Evolutionary conservation across 2,113 vertebrate genomes (phyloP).

Genomic region (Aegotheles bennettii): DNA sequence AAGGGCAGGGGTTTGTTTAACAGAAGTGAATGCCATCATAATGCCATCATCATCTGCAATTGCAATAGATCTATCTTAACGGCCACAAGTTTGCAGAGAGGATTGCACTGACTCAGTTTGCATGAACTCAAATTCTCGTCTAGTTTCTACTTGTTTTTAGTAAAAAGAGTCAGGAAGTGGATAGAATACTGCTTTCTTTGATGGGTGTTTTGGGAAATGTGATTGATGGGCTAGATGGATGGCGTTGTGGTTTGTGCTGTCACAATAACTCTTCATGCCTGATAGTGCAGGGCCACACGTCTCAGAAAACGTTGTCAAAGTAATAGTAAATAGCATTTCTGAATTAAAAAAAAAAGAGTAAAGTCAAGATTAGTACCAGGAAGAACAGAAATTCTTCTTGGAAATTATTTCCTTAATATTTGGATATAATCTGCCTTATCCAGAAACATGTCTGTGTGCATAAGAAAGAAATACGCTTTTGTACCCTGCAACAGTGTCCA

Average conservation of each 20-base stretch:
- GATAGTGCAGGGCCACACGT: neutral
- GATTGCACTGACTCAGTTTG: neutral
- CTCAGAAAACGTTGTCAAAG: neutral
- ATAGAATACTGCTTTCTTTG: neutral
- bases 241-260: neutral
- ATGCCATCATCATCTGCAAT: neutral
- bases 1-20: fast-evolving
- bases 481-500: neutral
- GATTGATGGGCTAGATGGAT: neutral
- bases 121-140: neutral
- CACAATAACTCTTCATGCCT: neutral
- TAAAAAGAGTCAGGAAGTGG: neutral
- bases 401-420: conserved; percentile 6
- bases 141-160: neutral
- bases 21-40: neutral
- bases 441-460: neutral
- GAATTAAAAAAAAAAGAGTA: neutral
- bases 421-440: neutral
- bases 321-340: neutral
- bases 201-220: neutral
- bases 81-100: neutral
- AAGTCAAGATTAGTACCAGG: neutral
- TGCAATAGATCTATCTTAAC: neutral
- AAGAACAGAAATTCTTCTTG: neutral
- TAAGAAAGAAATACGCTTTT: neutral